A percentile compares a stretch with the other conserved stretches of the same genome.
These are phyloP conservation scores for Cerceris ruficornis DNA, from an alignment of 2,888 invertebrate genomes.

Conservation along the genomic window DNA sequence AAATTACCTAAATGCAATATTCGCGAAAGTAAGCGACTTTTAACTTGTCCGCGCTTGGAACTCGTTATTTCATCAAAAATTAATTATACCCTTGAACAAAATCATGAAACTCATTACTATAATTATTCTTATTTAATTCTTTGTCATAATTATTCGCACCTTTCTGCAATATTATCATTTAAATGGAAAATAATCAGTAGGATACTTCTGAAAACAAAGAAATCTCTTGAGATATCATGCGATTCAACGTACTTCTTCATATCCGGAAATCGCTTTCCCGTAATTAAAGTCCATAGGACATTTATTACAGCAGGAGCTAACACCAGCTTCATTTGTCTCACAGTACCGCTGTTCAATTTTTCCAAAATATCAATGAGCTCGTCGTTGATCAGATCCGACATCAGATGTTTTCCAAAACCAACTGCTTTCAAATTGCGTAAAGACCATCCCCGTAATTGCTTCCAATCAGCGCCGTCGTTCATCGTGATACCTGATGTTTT, in stretches of 20 bases:
- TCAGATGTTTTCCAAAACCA: slow-evolving; percentile 84
- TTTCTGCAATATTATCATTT: too few species aligned
- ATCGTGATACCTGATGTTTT: slow-evolving; percentile 83
- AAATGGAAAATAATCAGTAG: neutral
- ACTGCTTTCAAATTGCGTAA: slow-evolving; percentile 83
- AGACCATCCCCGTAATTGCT: slow-evolving; percentile 84
- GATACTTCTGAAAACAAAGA: slow-evolving; percentile 12
- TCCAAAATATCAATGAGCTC: slow-evolving; percentile 83
- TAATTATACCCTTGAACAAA: too few species aligned
- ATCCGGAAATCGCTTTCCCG: slow-evolving; percentile 78
- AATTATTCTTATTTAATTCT: too few species aligned
- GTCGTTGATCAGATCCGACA: slow-evolving; percentile 83
- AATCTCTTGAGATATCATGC: slow-evolving; percentile 4
- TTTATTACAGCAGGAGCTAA: slow-evolving; percentile 85
- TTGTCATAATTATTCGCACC: too few species aligned
- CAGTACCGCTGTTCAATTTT: slow-evolving; percentile 67
- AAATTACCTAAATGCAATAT: too few species aligned
- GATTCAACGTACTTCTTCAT: slow-evolving; percentile 59
- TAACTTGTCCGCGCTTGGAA: too few species aligned
- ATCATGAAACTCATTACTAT: too few species aligned
- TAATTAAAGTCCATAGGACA: slow-evolving; percentile 86
- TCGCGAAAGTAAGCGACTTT: too few species aligned
- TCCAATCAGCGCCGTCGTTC: slow-evolving; percentile 84
- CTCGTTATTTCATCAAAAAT: too few species aligned
- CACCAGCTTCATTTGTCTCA: slow-evolving; percentile 72